Base-by-base conservation (phyloP, 2,888 invertebrate genomes). In the Gryllus longicercus region DNA sequence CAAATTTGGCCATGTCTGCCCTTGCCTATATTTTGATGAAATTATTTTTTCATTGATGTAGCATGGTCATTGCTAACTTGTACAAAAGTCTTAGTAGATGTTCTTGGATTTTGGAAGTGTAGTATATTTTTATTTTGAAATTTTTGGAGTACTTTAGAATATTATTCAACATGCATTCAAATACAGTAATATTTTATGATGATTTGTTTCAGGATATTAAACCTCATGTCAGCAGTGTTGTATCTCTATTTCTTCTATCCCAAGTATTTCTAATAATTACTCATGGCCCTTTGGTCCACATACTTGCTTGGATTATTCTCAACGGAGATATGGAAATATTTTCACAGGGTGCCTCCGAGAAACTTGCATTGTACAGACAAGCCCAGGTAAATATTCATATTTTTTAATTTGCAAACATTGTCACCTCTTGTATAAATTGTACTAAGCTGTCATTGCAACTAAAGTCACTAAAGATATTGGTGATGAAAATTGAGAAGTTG, bases 201-300 rank as follows among this genome's bases (percentile, higher is more conserved):
- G 23, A 75, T 50, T 80, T 80, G 51, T 83, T 82, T 12, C 79
- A 86, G 84, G 86, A 85, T 81, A 87, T 86, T 11, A 92, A 92
- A 86, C 93, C 92, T 5, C 93, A 94, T 82, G 94, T 97, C 0
- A 96, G 97, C 81, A 94, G 95, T 82, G 95, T 97, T 14, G 96
- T 98, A 8, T 92, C 97, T 0, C 88, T 98, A 82, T 98, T 96
- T 88, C 89, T 98, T 81, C 88, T 98, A 82, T 97, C 97, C 2
- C 95, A 98, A 91, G 97, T 99, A 77, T 98, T 98, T 88, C 89
- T 98, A 81, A 98, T 98, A 83, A 93, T 98, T 83, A 94, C 95
- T 4, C 96, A 98, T 86, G 92, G 93, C 2, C 96, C 97, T 0
- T 90, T 99, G 83, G 96, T 98, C 8, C 94, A 96, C 84, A 93